phyloP scores from a whole-genome alignment of 2,113 vertebrate genomes.

The Rhynchomys soricoides region DNA sequence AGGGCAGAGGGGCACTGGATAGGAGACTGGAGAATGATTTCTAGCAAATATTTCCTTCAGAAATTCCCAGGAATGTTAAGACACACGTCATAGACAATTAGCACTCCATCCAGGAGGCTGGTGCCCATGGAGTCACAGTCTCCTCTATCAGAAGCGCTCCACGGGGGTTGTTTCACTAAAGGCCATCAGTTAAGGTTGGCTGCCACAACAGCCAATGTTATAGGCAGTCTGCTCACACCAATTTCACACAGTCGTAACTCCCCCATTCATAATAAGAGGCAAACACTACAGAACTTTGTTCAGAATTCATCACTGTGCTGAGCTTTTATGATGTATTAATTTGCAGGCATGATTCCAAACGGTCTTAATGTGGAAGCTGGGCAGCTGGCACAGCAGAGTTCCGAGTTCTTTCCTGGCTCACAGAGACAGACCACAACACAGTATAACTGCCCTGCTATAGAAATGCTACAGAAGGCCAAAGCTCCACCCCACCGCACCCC shows the following conservation, averaged over 20 bases:
- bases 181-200: background rate
- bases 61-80: slow-evolving; percentile 6
- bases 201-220: background rate
- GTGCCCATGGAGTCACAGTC: background rate
- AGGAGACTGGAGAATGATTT: background rate
- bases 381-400: background rate
- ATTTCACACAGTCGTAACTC: slow-evolving; percentile 21
- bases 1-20: background rate
- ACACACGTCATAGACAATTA: slow-evolving; percentile 50
- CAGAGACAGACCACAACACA: background rate
- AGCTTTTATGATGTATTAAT: slow-evolving; percentile 28
- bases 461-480: background rate
- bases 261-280: slow-evolving; percentile 1
- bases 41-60: background rate
- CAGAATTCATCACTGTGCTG: background rate
- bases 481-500: no score
- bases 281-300: slow-evolving; percentile 25
- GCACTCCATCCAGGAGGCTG: background rate
- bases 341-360: background rate
- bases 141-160: background rate
- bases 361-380: background rate
- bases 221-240: background rate
- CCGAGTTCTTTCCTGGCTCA: background rate
- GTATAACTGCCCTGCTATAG: background rate
- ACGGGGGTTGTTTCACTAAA: background rate